Percentiles rank a stretch among this genome's conserved stretches.
phyloP scores from a whole-genome alignment of 2,113 vertebrate species.

The Recurvirostra avosetta region DNA sequence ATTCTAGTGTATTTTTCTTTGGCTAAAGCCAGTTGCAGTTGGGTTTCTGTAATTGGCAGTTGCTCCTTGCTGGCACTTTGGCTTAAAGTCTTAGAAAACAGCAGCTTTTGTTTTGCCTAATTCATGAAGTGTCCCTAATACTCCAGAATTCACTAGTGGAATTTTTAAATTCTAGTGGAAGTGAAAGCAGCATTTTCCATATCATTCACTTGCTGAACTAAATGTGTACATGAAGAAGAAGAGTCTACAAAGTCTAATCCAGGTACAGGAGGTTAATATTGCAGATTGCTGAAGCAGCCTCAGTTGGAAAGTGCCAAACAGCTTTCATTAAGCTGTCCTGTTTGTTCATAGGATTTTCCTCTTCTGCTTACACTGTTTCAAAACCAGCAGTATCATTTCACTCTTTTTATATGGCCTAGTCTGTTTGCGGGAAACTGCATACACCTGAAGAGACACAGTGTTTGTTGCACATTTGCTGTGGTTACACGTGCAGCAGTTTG shows the following conservation, averaged over 20 bases:
- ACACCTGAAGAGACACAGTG: fast-evolving
- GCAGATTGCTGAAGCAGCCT: not conserved
- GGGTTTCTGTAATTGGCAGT: not conserved
- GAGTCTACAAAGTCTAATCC: not conserved
- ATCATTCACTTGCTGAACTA: not conserved
- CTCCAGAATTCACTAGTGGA: not conserved
- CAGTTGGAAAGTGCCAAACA: not conserved
- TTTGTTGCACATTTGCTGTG: not conserved
- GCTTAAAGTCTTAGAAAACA: not conserved
- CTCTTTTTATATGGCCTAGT: not conserved
- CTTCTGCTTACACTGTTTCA: not conserved
- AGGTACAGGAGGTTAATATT: not conserved
- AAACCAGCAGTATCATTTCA: not conserved
- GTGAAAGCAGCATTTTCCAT: not conserved
- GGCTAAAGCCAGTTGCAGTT: not conserved
- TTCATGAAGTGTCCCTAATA: not conserved
- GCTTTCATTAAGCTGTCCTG: not conserved
- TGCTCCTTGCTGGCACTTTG: not conserved
- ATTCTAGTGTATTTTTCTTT: not conserved
- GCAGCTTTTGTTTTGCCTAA: not conserved
- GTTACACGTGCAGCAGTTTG: not conserved
- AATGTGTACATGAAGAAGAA: not conserved
- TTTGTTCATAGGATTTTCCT: not conserved
- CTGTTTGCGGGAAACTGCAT: not conserved
- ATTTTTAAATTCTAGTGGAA: not conserved